Evolutionary conservation across 2,888 invertebrate species (phyloP), one percentile per base, ranked within the genome.

Genomic region (Microchrysa polita): DNA sequence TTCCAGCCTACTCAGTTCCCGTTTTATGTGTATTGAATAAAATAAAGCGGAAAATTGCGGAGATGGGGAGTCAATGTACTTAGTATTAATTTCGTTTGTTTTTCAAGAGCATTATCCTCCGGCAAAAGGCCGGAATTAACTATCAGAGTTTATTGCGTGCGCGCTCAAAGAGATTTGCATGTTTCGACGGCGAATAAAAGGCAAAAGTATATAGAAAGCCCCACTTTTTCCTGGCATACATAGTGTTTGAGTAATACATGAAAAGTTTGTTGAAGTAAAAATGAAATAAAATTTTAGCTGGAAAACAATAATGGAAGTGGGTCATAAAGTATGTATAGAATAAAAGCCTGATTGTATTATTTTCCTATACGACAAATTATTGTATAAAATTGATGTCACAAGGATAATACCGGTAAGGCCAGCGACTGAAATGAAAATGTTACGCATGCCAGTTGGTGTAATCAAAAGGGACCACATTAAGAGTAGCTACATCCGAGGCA

Each of bases 111-210:
- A n/a, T n/a, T 48, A 48, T 48, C 14, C 27, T 48, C 12, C 16
- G 12, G 5, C 12, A 48, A 48, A n/a, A 12, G 2, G 48, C 12
- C 16, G 48, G 48, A 48, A 48, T 48, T n/a, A 48, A 48, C 48
- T 48, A 48, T 48, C 16, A 48, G 48, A n/a, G 16, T n/a, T 48
- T n/a, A 48, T 48, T 48, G 48, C 48, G 48, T 48, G 48, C 12
- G 48, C 12, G 48, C 12, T 48, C 16, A 12, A 4, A 48, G 48
- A 48, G 48, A 48, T 48, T 48, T 48, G 48, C 48, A 48, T 48
- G 48, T 48, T 48, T 48, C 16, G 12, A 48, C 16, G 48, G 14
- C 4, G 48, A n/a, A 48, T 12, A 4, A 48, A n/a, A n/a, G 48
- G 48, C 7, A 42, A 42, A 12, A 42, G 42, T n/a, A n/a, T n/a